A percentile compares a stretch with the other conserved stretches of the same genome.
Evolutionary conservation across 1,140 invertebrate species (phyloP).

Genomic region (Pinna nobilis): DNA sequence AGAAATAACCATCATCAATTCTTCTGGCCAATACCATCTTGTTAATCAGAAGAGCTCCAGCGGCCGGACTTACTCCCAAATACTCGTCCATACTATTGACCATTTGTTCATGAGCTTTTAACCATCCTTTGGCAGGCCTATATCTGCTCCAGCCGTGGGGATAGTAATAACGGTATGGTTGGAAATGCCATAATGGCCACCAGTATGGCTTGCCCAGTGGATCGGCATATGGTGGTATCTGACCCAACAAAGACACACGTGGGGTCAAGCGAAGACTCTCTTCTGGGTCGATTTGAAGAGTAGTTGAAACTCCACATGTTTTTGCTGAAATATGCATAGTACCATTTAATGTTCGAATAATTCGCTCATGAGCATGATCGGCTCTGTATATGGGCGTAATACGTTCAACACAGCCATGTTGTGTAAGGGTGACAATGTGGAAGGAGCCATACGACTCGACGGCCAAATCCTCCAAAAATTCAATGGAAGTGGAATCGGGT

Average conservation of each 20-base stretch:
- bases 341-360: conserved; percentile 67
- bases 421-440: conserved; percentile 66
- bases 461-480: conserved; percentile 73
- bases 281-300: conserved; percentile 62
- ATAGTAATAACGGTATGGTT: conserved; percentile 61
- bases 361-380: conserved; percentile 59
- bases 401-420: conserved; percentile 68
- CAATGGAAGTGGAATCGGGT: conserved; percentile 63
- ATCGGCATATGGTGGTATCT: conserved; percentile 9
- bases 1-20: conserved; percentile 72
- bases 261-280: conserved; percentile 55
- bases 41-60: conserved; percentile 70
- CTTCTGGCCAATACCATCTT: conserved; percentile 69
- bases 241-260: conserved; percentile 31
- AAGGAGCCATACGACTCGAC: conserved; percentile 73
- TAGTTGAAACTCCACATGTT: conserved; percentile 67
- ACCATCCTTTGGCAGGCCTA: conserved; percentile 65
- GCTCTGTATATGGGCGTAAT: conserved; percentile 69
- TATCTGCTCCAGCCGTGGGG: conserved; percentile 69
- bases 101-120: conserved; percentile 63
- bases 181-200: conserved; percentile 36
- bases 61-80: conserved; percentile 61
- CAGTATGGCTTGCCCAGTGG: conserved; percentile 24
- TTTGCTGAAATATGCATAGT: conserved; percentile 65
- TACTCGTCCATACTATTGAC: conserved; percentile 46